Base-by-base conservation (phyloP, 2,113 vertebrate genomes). In the Progne subis region DNA sequence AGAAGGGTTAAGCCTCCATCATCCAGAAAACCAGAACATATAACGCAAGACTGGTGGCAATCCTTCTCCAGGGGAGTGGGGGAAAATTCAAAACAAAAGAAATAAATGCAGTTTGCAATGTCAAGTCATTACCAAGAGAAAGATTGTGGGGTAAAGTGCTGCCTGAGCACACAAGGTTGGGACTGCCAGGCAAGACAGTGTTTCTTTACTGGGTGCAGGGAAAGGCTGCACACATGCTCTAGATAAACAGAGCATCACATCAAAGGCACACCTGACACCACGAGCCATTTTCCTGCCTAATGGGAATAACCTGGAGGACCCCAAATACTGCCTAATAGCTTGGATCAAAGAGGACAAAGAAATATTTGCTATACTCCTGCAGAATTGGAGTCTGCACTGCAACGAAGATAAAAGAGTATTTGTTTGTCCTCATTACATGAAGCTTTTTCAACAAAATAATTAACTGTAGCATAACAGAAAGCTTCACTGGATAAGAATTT, bases 361-460 rank as follows among this genome's bases (percentile, higher is more conserved):
- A 93, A 71, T 34, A 71, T 68, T 90, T 75, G 49, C 82, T 90
- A 71, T 56, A 25, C 61, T 94, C 52, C 82, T 68, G 68, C 85
- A 86, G 85, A 95, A 95, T 3, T 60, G 64, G 55, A 96, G 85
- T 83, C 88, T 90, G 71, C 44, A 20, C 68, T 70, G 32, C 65
- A 80, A 47, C 31, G 20, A 74, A 71, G 90, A 96, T 94, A 94
- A 93, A 94, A 96, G 77, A 94, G 28, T 71, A 82, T 78, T 92
- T 97, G 90, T 56, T 92, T 96, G 94, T 94, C 65, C 80, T 95
- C 76, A 68, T 84, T 95, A 93, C 16, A 71, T 16, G 56, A 88
- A 88, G 61, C 16, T 93, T 96, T 94, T 77, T 82, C 85, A 95
- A 94, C 90, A 94, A 84, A 93, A 92, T 92, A 96, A 97, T 90